Conservation (phyloP, 92 coral and sea anemone species). For the Porites lobata region DNA sequence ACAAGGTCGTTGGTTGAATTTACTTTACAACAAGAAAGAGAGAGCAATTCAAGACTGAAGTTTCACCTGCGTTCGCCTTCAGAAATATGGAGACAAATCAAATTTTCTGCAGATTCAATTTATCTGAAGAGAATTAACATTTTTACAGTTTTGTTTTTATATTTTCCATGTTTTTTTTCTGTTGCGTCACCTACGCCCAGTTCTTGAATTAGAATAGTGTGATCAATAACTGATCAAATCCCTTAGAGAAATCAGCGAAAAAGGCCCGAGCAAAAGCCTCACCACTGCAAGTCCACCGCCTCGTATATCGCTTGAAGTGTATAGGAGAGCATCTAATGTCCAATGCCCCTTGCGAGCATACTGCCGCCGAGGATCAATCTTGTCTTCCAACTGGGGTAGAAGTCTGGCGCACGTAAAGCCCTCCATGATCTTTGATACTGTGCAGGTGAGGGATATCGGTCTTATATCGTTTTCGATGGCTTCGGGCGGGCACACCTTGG, state of each 20-base stretch:
- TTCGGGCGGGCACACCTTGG: slow-evolving; percentile 49
- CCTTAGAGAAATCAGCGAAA: too few species aligned
- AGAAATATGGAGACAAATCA: too few species aligned
- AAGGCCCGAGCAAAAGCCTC: background rate
- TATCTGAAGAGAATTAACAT: too few species aligned
- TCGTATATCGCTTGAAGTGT: slow-evolving; percentile 43
- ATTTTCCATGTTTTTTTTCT: too few species aligned
- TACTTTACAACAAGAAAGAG: background rate
- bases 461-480: slow-evolving; percentile 28
- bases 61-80: too few species aligned
- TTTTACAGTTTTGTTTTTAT: too few species aligned
- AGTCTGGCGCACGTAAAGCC: slow-evolving; percentile 18
- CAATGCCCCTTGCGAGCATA: slow-evolving; percentile 16
- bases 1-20: background rate
- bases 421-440: slow-evolving; percentile 39
- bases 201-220: too few species aligned
- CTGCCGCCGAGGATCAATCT: slow-evolving; percentile 29
- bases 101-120: too few species aligned
- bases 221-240: too few species aligned
- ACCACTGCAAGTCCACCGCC: background rate
- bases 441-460: slow-evolving; percentile 25
- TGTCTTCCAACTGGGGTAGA: slow-evolving; percentile 37
- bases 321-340: slow-evolving; percentile 5
- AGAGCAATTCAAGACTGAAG: too few species aligned
- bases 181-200: too few species aligned